These are phyloP conservation scores for Melangyna quadrimaculata DNA, from an alignment of 2,888 invertebrate genomes.

Conservation along the genomic window DNA sequence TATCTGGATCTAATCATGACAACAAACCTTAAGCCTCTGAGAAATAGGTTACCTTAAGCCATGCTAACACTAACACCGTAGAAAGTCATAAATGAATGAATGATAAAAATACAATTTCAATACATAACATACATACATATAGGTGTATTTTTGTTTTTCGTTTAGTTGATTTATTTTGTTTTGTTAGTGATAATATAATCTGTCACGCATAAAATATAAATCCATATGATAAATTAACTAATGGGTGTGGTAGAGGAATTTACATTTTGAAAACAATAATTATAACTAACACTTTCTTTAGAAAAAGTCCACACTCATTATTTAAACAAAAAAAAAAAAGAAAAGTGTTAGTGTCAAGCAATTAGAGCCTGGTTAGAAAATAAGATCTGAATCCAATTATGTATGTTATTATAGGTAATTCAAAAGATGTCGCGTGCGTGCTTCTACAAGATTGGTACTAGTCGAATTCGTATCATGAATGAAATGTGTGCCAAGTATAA, in stretches of 20 bases:
- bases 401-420: background rate
- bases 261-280: background rate
- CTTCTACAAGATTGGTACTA: background rate
- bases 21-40: conserved; percentile 20
- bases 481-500: conserved; percentile 9
- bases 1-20: conserved; percentile 12
- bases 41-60: conserved; percentile 52
- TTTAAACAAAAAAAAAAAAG: background rate
- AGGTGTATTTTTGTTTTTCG: too few relatives aligned
- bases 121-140: too few relatives aligned
- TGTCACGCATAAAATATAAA: background rate
- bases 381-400: background rate
- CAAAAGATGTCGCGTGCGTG: background rate
- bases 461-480: background rate
- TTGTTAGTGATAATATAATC: background rate
- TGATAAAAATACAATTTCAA: background rate
- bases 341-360: background rate
- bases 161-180: background rate
- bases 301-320: background rate
- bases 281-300: background rate
- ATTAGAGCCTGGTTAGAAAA: background rate
- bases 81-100: conserved; percentile 45
- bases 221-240: background rate
- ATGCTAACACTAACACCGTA: conserved; percentile 1
- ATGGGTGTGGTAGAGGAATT: background rate